A percentile compares a stretch with the other conserved stretches of the same genome.
Conservation (phyloP, 2,797 vertebrate species). For the Eupleurogrammus muticus region DNA sequence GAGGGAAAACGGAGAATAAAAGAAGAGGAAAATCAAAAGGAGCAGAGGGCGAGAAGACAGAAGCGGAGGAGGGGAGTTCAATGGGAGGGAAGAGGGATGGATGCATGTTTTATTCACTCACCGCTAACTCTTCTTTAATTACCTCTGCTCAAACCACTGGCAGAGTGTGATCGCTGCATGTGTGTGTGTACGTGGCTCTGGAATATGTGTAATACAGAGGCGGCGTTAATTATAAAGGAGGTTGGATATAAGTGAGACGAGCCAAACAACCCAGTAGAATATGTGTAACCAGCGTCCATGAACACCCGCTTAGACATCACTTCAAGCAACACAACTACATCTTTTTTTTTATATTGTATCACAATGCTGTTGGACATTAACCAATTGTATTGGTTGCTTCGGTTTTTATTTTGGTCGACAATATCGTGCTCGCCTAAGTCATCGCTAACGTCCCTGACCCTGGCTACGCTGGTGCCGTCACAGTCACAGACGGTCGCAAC, state of each 20-base stretch:
- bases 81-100: constrained; percentile 49
- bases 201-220: constrained; percentile 30
- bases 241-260: constrained; percentile 22
- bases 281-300: neutral
- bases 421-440: no score
- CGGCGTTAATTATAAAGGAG: constrained; percentile 51
- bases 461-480: no score
- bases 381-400: neutral
- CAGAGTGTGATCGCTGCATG: constrained; percentile 38
- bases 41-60: neutral
- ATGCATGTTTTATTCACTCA: constrained; percentile 73
- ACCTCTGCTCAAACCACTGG: constrained; percentile 48
- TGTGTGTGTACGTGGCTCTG: constrained; percentile 23
- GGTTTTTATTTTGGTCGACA: no score
- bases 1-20: constrained; percentile 1
- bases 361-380: no score
- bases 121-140: constrained; percentile 67
- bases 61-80: constrained; percentile 43
- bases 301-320: neutral
- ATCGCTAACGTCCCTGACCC: no score
- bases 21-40: neutral
- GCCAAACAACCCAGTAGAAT: neutral
- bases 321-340: neutral
- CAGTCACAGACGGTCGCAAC: no score
- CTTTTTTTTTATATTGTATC: no score